Evolutionary conservation across 2,888 invertebrate genomes (phyloP), one percentile per base, ranked within the genome.

Genomic region (Nipponacmea schrenckii): DNA sequence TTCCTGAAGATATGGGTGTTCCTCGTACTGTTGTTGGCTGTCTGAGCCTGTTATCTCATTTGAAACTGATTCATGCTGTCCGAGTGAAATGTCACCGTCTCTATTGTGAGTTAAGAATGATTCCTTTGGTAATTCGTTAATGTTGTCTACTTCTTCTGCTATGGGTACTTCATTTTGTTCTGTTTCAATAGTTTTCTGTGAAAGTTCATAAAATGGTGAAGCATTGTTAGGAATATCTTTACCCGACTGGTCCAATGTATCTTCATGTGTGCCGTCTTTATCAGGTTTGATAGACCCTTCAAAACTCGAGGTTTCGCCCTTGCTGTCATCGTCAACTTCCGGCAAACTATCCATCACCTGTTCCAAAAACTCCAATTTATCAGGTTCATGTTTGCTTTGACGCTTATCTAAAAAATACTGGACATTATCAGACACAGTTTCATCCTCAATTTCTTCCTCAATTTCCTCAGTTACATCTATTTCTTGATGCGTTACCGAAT

Each of bases 381-480:
- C 56, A 0, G 56, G 56, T 56, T 56, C 56, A 8, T 24, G 56
- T 56, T 20, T 56, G 12, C 20, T 10, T 24, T 56, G 56, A 24
- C 56, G 20, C 24, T 56, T 20, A 10, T 56, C 56, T 56, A 56
- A 56, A 56, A 56, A 24, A 56, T 20, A 56, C 20, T 56, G 56
- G 4, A 20, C 14, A 24, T 56, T 15, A 10, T 56, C 17, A 56
- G n/a, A 17, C 20, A 31, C 31, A 31, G 31, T 31, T 31, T 39
- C 39, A 39, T 45, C 71, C 26, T 48, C 62, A n/a, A 44, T 45
- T 44, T 64, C 39, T 20, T n/a, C 44, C 50, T 63, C 48, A 14
- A 8, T 64, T 48, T 67, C 56, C 10, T 39, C 5, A 39, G 39
- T 39, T 2, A 24, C 50, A 5, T 56, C 67, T 8, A 63, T 15